Evolutionary conservation across 2,888 invertebrate genomes (phyloP).

Genomic region (Automeris io): DNA sequence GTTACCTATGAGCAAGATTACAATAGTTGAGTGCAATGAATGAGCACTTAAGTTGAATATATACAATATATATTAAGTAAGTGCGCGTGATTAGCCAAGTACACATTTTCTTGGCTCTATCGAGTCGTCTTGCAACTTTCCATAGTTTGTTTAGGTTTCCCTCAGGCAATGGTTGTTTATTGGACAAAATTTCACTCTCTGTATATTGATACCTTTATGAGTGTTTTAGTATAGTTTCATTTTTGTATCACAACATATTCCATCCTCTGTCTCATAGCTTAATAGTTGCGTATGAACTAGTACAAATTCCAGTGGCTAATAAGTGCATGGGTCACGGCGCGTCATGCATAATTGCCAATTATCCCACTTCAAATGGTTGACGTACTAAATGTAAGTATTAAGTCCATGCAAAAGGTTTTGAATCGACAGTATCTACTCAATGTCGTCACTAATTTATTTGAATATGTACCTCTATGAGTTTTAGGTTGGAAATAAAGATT

Average conservation of each 20-base stretch:
- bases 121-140: constrained; percentile 61
- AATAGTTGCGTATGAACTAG: background rate
- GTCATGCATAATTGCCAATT: constrained; percentile 12
- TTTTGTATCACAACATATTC: too few relatives aligned
- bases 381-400: constrained; percentile 8
- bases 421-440: too few relatives aligned
- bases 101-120: constrained; percentile 45
- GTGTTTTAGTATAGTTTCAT: too few relatives aligned
- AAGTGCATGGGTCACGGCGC: background rate
- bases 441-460: too few relatives aligned
- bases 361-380: constrained; percentile 25
- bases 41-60: constrained; percentile 40
- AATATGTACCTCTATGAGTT: too few relatives aligned
- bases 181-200: background rate
- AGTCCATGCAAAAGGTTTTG: too few relatives aligned
- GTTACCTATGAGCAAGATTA: constrained; percentile 24
- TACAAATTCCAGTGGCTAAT: constrained; percentile 2
- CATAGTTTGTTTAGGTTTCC: constrained; percentile 36
- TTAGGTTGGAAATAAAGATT: too few relatives aligned
- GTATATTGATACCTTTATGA: too few relatives aligned
- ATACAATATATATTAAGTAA: constrained; percentile 30
- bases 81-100: constrained; percentile 60
- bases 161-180: constrained; percentile 1
- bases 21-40: constrained; percentile 40
- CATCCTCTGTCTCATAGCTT: too few relatives aligned